Evolutionary conservation across 2,113 vertebrate genomes (phyloP).

Genomic region (Oriolus oriolus): DNA sequence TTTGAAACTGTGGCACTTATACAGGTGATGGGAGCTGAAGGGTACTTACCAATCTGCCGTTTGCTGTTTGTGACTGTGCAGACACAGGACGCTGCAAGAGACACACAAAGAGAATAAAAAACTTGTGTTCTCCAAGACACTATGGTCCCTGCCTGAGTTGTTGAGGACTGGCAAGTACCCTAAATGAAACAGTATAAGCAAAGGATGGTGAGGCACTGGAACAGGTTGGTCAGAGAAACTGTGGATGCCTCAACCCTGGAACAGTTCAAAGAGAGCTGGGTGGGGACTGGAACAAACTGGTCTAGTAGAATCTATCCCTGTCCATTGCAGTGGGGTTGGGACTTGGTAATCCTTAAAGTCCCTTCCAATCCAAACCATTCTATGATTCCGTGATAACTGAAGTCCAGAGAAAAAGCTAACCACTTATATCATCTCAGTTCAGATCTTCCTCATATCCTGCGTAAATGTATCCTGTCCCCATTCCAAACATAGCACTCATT

Average conservation of each 20-base stretch:
- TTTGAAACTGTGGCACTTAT: background rate
- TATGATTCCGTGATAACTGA: background rate
- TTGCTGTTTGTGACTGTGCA: conserved; percentile 62
- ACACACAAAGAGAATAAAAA: conserved; percentile 61
- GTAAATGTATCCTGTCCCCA: background rate
- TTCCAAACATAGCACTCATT: background rate
- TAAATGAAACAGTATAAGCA: background rate
- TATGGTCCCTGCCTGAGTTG: background rate
- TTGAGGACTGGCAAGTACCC: background rate
- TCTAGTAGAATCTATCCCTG: background rate
- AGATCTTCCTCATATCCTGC: background rate
- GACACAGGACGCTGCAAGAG: conserved; percentile 74
- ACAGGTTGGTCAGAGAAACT: background rate
- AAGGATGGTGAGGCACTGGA: background rate
- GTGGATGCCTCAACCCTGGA: background rate
- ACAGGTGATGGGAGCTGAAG: background rate
- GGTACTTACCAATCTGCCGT: conserved; percentile 69
- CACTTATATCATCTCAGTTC: background rate
- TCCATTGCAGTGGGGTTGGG: background rate
- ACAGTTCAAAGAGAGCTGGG: background rate
- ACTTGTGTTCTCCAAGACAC: background rate
- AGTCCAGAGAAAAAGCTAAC: background rate
- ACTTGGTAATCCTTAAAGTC: background rate
- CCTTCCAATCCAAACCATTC: background rate
- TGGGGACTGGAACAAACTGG: background rate